Percentiles rank a stretch among this genome's conserved stretches.
These are phyloP conservation scores for Drosophila littoralis DNA, from an alignment of 1,140 invertebrate genomes.

Conservation along the genomic window DNA sequence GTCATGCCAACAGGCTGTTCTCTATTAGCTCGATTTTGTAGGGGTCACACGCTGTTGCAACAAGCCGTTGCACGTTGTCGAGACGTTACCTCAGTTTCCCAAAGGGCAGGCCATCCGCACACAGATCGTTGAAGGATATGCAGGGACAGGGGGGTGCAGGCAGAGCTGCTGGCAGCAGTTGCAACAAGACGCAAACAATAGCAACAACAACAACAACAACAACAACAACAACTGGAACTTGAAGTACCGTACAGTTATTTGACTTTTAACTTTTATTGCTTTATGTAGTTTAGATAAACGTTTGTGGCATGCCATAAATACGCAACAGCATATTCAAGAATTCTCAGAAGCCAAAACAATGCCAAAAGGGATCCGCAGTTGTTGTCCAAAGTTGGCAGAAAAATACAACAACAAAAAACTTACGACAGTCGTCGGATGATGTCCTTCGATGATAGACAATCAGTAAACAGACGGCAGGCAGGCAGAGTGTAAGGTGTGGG, in stretches of 20 bases:
- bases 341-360: constrained; percentile 42
- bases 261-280: constrained; percentile 83
- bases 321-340: constrained; percentile 52
- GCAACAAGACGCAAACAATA: constrained; percentile 47
- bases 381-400: constrained; percentile 22
- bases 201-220: constrained; percentile 39
- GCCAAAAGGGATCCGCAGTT: constrained; percentile 49
- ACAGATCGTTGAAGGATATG: constrained; percentile 12
- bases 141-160: neutral
- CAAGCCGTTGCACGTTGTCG: constrained; percentile 39
- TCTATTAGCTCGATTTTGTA: neutral
- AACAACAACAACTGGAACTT: constrained; percentile 42
- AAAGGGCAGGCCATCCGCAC: constrained; percentile 43
- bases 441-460: constrained; percentile 79
- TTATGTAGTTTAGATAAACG: constrained; percentile 82
- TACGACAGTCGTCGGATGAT: constrained; percentile 39
- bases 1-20: no score
- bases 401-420: constrained; percentile 2
- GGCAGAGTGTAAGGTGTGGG: neutral
- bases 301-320: constrained; percentile 82
- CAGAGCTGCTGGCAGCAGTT: constrained; percentile 30
- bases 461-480: constrained; percentile 39
- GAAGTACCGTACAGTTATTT: constrained; percentile 73
- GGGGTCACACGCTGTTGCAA: constrained; percentile 2
- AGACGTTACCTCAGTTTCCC: constrained; percentile 35